Base-by-base conservation (phyloP, 2,888 invertebrate genomes). In the Microchrysa polita region DNA sequence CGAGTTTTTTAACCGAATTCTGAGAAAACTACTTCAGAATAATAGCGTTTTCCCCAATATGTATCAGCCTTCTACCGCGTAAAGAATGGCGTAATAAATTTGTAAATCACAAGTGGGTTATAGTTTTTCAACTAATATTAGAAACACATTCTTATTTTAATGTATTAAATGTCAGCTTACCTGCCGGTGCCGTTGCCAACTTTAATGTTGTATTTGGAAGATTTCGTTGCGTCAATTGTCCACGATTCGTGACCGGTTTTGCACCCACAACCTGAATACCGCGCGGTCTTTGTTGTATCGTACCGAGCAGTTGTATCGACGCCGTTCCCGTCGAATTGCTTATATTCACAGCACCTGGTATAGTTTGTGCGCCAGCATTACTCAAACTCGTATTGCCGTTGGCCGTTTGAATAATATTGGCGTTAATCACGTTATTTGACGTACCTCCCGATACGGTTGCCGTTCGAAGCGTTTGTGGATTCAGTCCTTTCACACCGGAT, bases 401-500 rank as follows among this genome's bases (percentile, higher is more conserved):
- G n/a, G 74, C 55, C 0, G 74, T 16, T 74, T 73, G 72, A 22
- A 74, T 74, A 40, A 76, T 65, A 59, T 73, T 75, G 16, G 74
- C 73, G 75, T 76, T 77, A 5, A 74, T 74, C 20, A 74, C 65
- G n/a, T 44, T 55, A 40, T 74, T 74, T 2, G 67, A 23, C 18
- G 61, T 59, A 20, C 44, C 20, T 20, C 65, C 34, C 10, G 61
- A 23, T 18, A 52, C 72, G 78, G 78, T 77, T 78, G 83, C 80
- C 79, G 83, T 81, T 81, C 84, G 83, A 78, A 84, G 80, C 79
- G 84, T 80, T 80, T 84, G 82, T 78, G 83, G 80, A 81, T 82
- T 84, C 76, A 85, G 77, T 79, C 87, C 89, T 83, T 91, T 91
- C 82, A 91, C 89, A 75, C 90, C 88, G 77, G 90, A 87, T 73